Evolutionary conservation across 2,888 invertebrate genomes (phyloP).

Genomic region (Hyppa rectilinea): DNA sequence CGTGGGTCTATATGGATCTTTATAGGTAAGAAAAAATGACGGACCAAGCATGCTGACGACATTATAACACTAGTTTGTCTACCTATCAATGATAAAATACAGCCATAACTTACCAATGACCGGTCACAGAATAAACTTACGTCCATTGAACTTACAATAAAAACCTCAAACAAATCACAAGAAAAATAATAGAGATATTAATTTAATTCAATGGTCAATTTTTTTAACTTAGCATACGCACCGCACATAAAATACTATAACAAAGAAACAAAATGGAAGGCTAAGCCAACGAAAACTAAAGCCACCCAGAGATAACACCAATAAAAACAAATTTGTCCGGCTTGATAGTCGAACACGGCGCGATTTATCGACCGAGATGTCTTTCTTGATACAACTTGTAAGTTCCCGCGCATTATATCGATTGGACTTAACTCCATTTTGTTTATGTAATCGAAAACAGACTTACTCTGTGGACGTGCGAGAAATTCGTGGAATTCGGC

Average conservation of each 20-base stretch:
- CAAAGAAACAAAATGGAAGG: slow-evolving; percentile 70
- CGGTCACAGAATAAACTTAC: slow-evolving; percentile 13
- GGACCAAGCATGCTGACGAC: not conserved
- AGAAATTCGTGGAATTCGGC: slow-evolving; percentile 47
- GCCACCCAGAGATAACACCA: slow-evolving; percentile 88
- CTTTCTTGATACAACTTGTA: slow-evolving; percentile 83
- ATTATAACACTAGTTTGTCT: not conserved
- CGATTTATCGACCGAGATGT: slow-evolving; percentile 88
- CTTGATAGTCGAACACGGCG: slow-evolving; percentile 83
- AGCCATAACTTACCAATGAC: slow-evolving; percentile 25
- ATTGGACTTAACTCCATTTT: slow-evolving; percentile 73
- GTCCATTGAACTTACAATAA: slow-evolving; percentile 45
- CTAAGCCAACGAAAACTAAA: slow-evolving; percentile 78
- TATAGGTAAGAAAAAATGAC: not conserved
- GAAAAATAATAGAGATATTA: slow-evolving; percentile 67
- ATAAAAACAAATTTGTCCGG: slow-evolving; percentile 87
- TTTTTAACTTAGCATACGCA: slow-evolving; percentile 59
- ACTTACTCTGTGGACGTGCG: slow-evolving; percentile 44
- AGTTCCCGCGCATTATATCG: slow-evolving; percentile 71
- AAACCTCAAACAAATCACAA: slow-evolving; percentile 33
- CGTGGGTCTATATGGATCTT: no score
- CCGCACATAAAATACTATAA: slow-evolving; percentile 63
- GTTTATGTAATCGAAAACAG: slow-evolving; percentile 66
- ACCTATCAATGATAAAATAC: slow-evolving; percentile 9
- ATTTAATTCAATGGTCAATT: slow-evolving; percentile 59